A percentile compares a stretch with the other conserved stretches of the same genome.
Evolutionary conservation across 2,113 vertebrate genomes (phyloP).

Genomic region (Aspiorhynchus laticeps): DNA sequence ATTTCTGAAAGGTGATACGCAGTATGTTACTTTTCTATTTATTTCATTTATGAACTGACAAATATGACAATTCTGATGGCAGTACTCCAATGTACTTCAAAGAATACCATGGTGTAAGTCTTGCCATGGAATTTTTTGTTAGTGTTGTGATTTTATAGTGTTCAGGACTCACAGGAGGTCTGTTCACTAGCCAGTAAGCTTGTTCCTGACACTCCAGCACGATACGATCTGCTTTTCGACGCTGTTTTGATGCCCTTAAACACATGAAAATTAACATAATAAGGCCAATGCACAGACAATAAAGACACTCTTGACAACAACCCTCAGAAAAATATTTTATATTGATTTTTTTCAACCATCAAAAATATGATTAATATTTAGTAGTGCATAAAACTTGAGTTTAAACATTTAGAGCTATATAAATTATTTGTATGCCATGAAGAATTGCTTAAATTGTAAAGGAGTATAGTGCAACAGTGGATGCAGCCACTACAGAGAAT

Average conservation of each 20-base stretch:
- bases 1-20: neutral
- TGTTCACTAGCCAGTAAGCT: conserved; percentile 92
- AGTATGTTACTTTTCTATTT: neutral
- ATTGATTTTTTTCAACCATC: neutral
- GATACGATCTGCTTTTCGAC: conserved; percentile 89
- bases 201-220: conserved; percentile 94
- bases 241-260: conserved; percentile 88
- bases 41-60: neutral
- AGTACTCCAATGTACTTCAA: neutral
- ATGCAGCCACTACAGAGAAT: neutral
- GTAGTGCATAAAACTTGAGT: neutral
- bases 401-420: neutral
- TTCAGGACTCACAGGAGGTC: conserved; percentile 80
- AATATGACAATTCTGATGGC: neutral
- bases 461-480: neutral
- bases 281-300: neutral
- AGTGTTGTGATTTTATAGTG: neutral
- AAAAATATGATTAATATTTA: neutral
- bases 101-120: neutral
- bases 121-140: neutral
- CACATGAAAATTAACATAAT: conserved; percentile 50
- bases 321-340: neutral
- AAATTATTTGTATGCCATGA: neutral
- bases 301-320: neutral
- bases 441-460: neutral